Conservation (phyloP, 2,888 invertebrate species). For the Andrena camellia region DNA sequence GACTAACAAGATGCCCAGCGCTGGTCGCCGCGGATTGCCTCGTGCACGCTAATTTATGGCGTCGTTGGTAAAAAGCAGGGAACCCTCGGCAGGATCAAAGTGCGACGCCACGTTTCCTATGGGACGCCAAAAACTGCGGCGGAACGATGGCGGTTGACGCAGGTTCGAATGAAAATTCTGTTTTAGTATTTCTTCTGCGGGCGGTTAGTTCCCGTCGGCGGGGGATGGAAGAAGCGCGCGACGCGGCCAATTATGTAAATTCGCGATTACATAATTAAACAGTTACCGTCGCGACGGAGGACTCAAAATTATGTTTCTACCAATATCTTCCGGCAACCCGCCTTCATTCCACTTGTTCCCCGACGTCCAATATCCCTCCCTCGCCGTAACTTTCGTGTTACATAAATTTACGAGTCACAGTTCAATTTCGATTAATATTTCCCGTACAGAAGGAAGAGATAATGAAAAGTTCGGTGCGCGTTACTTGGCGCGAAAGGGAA, state of each 20-base stretch:
- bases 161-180: conserved; percentile 59
- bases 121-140: conserved; percentile 27
- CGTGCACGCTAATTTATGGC: conserved; percentile 30
- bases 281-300: conserved; percentile 71
- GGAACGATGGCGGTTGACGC: conserved; percentile 38
- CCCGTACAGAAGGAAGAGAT: background rate
- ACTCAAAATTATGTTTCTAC: conserved; percentile 61
- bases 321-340: conserved; percentile 48
- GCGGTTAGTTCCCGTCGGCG: conserved; percentile 48
- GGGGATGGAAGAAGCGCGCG: conserved; percentile 54
- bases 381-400: conserved; percentile 34
- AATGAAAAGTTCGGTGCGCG: background rate
- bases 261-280: conserved; percentile 80
- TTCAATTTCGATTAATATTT: conserved; percentile 10
- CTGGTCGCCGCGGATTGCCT: conserved; percentile 25
- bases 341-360: conserved; percentile 17
- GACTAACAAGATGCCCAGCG: conserved; percentile 20
- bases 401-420: conserved; percentile 48
- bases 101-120: background rate
- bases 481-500: background rate
- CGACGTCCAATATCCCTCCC: conserved; percentile 25
- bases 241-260: conserved; percentile 81
- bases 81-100: background rate
- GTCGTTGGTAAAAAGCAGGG: conserved; percentile 3
- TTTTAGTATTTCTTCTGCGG: conserved; percentile 66